Conservation (phyloP, 1,140 invertebrate genomes). For the Dufourea novaeangliae region DNA sequence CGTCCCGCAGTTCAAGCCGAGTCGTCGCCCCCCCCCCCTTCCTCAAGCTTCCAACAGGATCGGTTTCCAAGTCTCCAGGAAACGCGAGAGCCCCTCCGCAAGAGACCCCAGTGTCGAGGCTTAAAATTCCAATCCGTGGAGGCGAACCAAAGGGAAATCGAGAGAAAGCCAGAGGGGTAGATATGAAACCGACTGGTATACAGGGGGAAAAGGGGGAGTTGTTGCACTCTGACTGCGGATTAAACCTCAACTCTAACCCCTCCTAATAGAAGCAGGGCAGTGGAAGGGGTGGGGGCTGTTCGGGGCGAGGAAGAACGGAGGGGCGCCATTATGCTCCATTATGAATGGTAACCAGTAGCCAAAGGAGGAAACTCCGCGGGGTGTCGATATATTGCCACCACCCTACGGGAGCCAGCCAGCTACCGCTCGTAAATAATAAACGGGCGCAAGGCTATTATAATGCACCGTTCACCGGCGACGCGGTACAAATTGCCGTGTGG, state of each 20-base stretch:
- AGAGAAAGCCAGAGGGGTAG: constrained; percentile 26
- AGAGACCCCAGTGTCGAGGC: neutral
- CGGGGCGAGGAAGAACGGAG: constrained; percentile 46
- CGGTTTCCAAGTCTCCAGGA: constrained; percentile 32
- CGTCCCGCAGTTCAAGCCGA: neutral
- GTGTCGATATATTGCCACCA: constrained; percentile 72
- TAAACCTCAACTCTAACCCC: constrained; percentile 36
- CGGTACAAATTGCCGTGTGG: constrained; percentile 67
- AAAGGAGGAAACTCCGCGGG: constrained; percentile 68
- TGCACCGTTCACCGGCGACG: constrained; percentile 52
- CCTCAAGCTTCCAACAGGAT: constrained; percentile 41
- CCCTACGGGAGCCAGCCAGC: constrained; percentile 59
- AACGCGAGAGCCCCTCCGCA: constrained; percentile 19
- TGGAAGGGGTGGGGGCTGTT: neutral
- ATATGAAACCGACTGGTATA: constrained; percentile 11
- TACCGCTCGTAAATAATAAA: constrained; percentile 68
- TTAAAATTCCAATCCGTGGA: constrained; percentile 49
- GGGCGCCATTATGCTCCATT: constrained; percentile 72
- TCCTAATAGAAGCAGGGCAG: no score
- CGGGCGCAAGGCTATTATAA: constrained; percentile 57
- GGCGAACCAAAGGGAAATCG: constrained; percentile 43
- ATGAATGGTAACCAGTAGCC: constrained; percentile 73
- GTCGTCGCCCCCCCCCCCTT: no score
- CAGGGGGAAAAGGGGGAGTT: constrained; percentile 41
- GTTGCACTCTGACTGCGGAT: constrained; percentile 63